Conservation (phyloP, 2,113 vertebrate species). For the Atherinomorus stipes region DNA sequence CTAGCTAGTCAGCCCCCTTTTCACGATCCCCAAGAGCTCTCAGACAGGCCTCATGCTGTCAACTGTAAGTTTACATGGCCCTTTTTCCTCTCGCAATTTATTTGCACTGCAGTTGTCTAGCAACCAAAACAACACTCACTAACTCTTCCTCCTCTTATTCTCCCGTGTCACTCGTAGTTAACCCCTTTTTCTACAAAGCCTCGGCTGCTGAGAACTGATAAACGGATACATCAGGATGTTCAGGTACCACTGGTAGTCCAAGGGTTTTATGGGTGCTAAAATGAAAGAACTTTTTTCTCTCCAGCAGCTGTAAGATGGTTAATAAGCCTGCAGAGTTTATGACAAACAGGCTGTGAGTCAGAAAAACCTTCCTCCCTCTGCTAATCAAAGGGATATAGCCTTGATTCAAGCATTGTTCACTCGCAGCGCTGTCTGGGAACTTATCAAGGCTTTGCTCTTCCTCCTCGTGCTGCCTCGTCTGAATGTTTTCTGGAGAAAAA, state of each 20-base stretch:
- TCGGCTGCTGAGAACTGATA: constrained; percentile 53
- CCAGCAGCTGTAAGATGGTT: constrained; percentile 10
- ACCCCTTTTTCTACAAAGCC: constrained; percentile 43
- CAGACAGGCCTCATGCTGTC: constrained; percentile 45
- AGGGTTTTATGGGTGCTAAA: constrained; percentile 7
- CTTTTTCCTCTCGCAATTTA: constrained; percentile 58
- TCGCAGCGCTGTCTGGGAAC: constrained; percentile 58
- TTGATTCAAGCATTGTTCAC: constrained; percentile 11
- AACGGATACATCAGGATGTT: constrained; percentile 66
- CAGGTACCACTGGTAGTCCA: constrained; percentile 62
- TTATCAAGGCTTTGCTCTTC: constrained; percentile 58
- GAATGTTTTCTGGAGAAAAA: constrained; percentile 71
- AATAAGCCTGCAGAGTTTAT: constrained; percentile 22
- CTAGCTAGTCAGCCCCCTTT: constrained; percentile 26
- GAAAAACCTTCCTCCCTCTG: constrained; percentile 20
- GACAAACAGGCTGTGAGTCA: constrained; percentile 58
- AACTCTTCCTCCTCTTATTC: constrained; percentile 43
- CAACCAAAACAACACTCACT: constrained; percentile 77
- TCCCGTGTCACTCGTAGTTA: constrained; percentile 46
- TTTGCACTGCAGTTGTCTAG: constrained; percentile 72
- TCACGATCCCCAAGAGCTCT: constrained; percentile 28
- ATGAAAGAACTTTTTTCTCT: constrained; percentile 3
- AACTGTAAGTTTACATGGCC: constrained; percentile 42
- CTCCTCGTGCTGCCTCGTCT: constrained; percentile 53
- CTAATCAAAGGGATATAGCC: constrained; percentile 52